A percentile compares a stretch with the other conserved stretches of the same genome.
Conservation (phyloP, 1,140 invertebrate species). For the Trichomalopsis sarcophagae region DNA sequence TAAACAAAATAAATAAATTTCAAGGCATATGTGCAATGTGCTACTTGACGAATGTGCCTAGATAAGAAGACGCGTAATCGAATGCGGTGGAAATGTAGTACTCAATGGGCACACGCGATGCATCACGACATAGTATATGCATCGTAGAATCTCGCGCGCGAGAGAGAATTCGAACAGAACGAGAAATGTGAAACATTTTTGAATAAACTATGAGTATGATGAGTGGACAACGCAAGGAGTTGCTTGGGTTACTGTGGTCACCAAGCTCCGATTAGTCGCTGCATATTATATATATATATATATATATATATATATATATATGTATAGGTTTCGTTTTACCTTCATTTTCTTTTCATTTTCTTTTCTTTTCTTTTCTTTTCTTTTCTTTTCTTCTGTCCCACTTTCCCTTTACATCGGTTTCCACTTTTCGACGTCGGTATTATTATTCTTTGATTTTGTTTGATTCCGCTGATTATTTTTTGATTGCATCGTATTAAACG, state of each 20-base stretch:
- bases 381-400: conserved; percentile 53
- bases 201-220: conserved; percentile 54
- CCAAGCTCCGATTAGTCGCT: conserved; percentile 71
- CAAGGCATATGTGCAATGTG: conserved; percentile 54
- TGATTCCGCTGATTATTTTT: conserved; percentile 21
- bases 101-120: not conserved
- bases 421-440: not conserved
- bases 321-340: conserved; percentile 55
- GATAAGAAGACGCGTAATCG: not conserved
- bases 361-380: conserved; percentile 53
- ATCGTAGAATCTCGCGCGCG: conserved; percentile 49
- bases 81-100: conserved; percentile 16
- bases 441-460: conserved; percentile 21
- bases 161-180: not conserved
- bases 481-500: conserved; percentile 19
- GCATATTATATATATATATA: conserved; percentile 46
- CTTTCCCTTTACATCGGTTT: conserved; percentile 23
- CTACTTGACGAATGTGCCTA: conserved; percentile 42
- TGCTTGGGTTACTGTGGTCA: conserved; percentile 75
- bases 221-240: conserved; percentile 67
- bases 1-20: conserved; percentile 32
- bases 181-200: conserved; percentile 8
- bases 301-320: not conserved
- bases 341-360: conserved; percentile 53
- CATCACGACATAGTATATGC: conserved; percentile 11